phyloP scores from a whole-genome alignment of 2,797 vertebrate species.

The Sebastes matsubarae region DNA sequence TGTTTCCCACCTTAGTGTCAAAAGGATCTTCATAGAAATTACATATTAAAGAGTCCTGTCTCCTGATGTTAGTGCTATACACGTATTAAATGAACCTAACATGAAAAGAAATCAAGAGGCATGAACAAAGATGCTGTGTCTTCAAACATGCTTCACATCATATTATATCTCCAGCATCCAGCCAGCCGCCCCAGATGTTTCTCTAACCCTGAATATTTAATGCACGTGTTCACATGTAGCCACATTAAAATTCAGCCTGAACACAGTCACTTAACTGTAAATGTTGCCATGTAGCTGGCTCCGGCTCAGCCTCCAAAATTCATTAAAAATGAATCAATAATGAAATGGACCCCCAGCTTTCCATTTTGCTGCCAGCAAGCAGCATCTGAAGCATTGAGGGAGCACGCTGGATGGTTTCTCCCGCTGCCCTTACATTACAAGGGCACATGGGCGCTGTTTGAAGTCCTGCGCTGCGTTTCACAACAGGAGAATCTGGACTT shows the following conservation, averaged over 20 bases:
- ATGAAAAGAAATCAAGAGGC: slow-evolving; percentile 12
- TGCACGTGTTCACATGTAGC: slow-evolving; percentile 65
- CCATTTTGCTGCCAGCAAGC: slow-evolving; percentile 51
- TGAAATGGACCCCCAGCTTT: slow-evolving; percentile 67
- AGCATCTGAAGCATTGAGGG: slow-evolving; percentile 18
- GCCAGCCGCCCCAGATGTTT: slow-evolving; percentile 60
- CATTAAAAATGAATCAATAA: slow-evolving; percentile 81
- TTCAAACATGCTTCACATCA: slow-evolving; percentile 43
- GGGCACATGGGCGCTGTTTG: slow-evolving; percentile 38
- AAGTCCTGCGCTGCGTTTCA: slow-evolving; percentile 38
- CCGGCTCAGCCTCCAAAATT: slow-evolving; percentile 54
- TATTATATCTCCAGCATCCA: slow-evolving; percentile 26
- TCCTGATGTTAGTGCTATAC: background rate
- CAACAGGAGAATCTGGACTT: slow-evolving; percentile 15
- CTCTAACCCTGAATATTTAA: slow-evolving; percentile 71
- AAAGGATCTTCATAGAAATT: background rate
- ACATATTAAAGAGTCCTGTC: background rate
- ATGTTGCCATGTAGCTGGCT: slow-evolving; percentile 65
- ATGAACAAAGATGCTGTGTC: slow-evolving; percentile 19
- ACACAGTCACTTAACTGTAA: slow-evolving; percentile 70
- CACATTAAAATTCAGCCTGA: slow-evolving; percentile 72
- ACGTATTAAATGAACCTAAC: slow-evolving; percentile 11
- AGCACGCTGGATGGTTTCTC: slow-evolving; percentile 23
- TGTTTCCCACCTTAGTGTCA: background rate
- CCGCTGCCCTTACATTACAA: slow-evolving; percentile 39